Base-by-base conservation (phyloP, 2,113 vertebrate species). In the Nibea albiflora region DNA sequence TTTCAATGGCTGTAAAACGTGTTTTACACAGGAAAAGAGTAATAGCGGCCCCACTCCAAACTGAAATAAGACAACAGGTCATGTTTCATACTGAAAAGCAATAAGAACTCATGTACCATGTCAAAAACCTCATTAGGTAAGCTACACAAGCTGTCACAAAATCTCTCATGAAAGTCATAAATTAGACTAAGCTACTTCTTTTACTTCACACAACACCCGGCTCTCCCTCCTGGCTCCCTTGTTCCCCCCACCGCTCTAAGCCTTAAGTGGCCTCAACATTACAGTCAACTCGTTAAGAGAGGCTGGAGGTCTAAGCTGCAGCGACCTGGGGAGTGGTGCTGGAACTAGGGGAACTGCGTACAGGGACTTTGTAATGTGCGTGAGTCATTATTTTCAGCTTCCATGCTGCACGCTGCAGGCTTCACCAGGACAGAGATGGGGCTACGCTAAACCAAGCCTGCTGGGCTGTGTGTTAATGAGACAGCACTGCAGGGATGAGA, bases 401-500 rank as follows among this genome's bases (percentile, higher is more conserved):
- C 81, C 85, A 83, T 88, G 81, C 72, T 52, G 78, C 76, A 50
- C 76, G 67, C 67, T 73, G 73, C 68, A 71, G 63, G 72, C 53
- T 88, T 74, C 74, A 4, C 82, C 76, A 53, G 84, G 90, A 93
- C 88, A 69, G 87, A 78, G 91, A 88, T 47, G 76, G 68, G 66
- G 73, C 81, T 61, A 50, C 19, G 81, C 81, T 87, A 71, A 80
- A 35, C 78, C 73, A 9, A 82, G 66, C 80, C 76, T 24, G 67
- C 79, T 80, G 77, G 85, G 79, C 65, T 70, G 84, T 82, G 89
- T 85, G 92, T 92, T 94, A 94, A 95, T 94, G 93, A 95, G 93
- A 92, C 89, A 92, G 87, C 94, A 90, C 93, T 88, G 92, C 92
- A 65, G 93, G 93, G 92, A 92, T 88, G 90, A 90, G 88, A 77